These are phyloP conservation scores for Anser cygnoides DNA, from an alignment of 2,113 vertebrate genomes.

Conservation along the genomic window DNA sequence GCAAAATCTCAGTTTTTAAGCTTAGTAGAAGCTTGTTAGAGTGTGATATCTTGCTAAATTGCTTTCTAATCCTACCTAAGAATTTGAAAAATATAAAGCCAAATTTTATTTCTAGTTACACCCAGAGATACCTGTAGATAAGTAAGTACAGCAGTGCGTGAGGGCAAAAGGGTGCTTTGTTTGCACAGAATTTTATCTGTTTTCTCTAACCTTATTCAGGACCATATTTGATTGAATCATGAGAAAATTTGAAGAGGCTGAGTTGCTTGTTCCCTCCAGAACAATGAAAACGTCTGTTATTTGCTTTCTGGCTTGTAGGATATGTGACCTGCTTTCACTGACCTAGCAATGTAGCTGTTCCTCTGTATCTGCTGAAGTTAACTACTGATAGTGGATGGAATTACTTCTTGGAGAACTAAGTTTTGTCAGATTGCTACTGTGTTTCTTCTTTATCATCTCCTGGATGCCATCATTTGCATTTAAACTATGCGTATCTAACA, in stretches of 20 bases:
- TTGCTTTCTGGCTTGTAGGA: background rate
- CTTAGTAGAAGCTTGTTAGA: background rate
- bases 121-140: background rate
- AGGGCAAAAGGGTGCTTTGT: background rate
- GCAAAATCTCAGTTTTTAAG: constrained; percentile 9
- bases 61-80: constrained; percentile 5
- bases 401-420: background rate
- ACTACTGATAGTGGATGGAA: background rate
- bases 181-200: background rate
- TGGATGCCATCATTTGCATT: background rate
- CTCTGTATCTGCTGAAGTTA: background rate
- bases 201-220: background rate
- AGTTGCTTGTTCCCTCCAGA: background rate
- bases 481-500: background rate
- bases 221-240: background rate
- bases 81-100: background rate
- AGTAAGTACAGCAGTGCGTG: background rate
- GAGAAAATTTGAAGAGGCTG: background rate
- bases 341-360: background rate
- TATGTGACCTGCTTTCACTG: background rate
- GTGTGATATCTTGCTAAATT: background rate
- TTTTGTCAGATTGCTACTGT: background rate
- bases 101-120: constrained; percentile 23
- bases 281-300: background rate
- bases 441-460: background rate